These are phyloP conservation scores for Caenorhabditis brenneri DNA, from an alignment of 1,140 invertebrate genomes.

Conservation along the genomic window DNA sequence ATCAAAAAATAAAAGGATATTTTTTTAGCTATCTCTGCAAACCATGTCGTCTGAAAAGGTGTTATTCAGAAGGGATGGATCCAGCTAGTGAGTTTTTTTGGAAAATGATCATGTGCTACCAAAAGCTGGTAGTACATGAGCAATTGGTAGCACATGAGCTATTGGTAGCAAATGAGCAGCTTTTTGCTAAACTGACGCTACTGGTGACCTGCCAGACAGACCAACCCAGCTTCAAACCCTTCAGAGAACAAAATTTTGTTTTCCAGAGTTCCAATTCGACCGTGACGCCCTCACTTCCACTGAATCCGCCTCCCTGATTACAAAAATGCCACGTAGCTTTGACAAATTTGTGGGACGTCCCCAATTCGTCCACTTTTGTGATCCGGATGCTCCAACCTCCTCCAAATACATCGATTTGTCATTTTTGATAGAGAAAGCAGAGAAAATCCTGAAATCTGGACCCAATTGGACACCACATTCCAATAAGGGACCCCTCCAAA, in stretches of 20 bases:
- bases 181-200: too few relatives aligned
- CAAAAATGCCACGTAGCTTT: neutral
- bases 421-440: conserved; percentile 17
- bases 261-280: conserved; percentile 17
- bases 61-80: neutral
- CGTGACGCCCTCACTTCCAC: neutral
- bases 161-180: too few relatives aligned
- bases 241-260: too few relatives aligned
- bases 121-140: too few relatives aligned
- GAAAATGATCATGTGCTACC: too few relatives aligned
- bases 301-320: too few relatives aligned
- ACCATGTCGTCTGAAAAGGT: neutral
- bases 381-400: neutral
- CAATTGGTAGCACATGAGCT: too few relatives aligned
- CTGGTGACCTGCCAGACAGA: too few relatives aligned
- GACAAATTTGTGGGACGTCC: conserved; percentile 27
- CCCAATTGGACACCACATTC: neutral
- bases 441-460: neutral
- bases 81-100: neutral
- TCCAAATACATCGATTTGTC: neutral
- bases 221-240: too few relatives aligned
- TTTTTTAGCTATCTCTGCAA: neutral
- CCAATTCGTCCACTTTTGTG: conserved; percentile 13
- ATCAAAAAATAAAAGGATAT: neutral
- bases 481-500: neutral